Base-by-base conservation (phyloP, 2,888 invertebrate genomes). In the Tholera decimalis region DNA sequence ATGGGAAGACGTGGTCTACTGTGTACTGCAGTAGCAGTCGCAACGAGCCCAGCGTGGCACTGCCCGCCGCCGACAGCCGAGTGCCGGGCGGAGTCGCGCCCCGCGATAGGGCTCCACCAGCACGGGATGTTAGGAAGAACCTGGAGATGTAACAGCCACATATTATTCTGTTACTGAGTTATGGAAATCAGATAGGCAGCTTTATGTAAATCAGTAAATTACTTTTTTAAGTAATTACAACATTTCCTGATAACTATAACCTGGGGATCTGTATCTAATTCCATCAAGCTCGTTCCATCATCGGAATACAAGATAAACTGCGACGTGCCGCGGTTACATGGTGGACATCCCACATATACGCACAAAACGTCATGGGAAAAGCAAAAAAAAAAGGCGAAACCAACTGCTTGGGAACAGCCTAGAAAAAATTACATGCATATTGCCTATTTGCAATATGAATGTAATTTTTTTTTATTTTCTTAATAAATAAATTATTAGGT, bases 11-110 rank as follows among this genome's bases (percentile, higher is more conserved):
- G 92, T 98, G 97, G 95, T 98, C 98, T 47, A 98, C 97, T 20
- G 98, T 98, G 92, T 98, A 98, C 87, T 98, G 97, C 77, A 99
- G 97, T 88, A 98, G 97, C 60, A 99, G 96, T 67, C 99, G 96
- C 78, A 99, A 94, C 20, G 98, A 98, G 78, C 98, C 98, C 69
- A 98, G 96, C 24, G 97, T 96, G 72, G 95, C 92, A 77, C 91
- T 85, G 77, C 93, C 93, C 49, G 93, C 93, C 50, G 96, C 95
- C 41, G 97, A 97, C 53, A 98, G 95, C 73, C 97, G 94, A 63
- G 97, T 97, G 75, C 97, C 97, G 0, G 98, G 97, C 30, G 98
- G 97, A 37, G 98, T 98, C 28, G 97, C 97, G 84, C 97, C 97
- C 79, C 97, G 97, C 41, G 97, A 97, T 50, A 96, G 89, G 6